A percentile compares a stretch with the other conserved stretches of the same genome.
phyloP scores from a whole-genome alignment of 2,797 vertebrate species.

The Lateolabrax maculatus region DNA sequence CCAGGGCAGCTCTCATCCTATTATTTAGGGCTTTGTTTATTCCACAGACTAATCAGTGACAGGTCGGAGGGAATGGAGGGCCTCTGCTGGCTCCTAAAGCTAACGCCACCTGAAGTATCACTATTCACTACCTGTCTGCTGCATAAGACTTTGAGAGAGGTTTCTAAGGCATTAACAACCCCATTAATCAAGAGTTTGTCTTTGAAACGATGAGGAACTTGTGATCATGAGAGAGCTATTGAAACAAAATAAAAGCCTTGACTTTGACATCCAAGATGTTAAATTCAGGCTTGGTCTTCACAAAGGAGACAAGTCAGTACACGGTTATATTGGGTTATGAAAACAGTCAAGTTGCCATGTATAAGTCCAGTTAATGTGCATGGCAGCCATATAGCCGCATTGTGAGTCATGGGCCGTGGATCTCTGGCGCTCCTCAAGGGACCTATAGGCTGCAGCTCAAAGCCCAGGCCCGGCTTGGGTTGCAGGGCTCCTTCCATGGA shows the following conservation, averaged over 20 bases:
- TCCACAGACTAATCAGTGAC: conserved; percentile 84
- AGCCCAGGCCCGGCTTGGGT: conserved; percentile 75
- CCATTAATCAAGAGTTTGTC: conserved; percentile 62
- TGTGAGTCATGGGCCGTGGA: conserved; percentile 81
- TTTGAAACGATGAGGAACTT: conserved; percentile 49
- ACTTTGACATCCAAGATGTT: conserved; percentile 57
- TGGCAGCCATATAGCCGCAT: conserved; percentile 74
- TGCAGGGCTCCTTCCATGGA: conserved; percentile 80
- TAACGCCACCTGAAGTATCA: conserved; percentile 75
- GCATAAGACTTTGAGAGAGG: conserved; percentile 52
- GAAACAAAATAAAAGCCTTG: conserved; percentile 59
- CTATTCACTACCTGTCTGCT: conserved; percentile 74
- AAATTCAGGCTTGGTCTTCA: conserved; percentile 52
- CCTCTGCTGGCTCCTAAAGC: conserved; percentile 63
- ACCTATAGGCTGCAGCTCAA: conserved; percentile 78
- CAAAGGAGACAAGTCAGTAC: conserved; percentile 63
- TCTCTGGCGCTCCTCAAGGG: conserved; percentile 78
- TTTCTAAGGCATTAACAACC: conserved; percentile 62
- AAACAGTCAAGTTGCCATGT: conserved; percentile 77
- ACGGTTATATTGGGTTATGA: conserved; percentile 75
- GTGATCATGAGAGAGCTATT: conserved; percentile 51
- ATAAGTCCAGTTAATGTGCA: conserved; percentile 78
- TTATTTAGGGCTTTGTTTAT: conserved; percentile 87
- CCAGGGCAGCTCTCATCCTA: conserved; percentile 78
- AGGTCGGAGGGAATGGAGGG: conserved; percentile 70